These are phyloP conservation scores for Chloroceryle inda DNA, from an alignment of 2,797 vertebrate genomes.

Conservation along the genomic window DNA sequence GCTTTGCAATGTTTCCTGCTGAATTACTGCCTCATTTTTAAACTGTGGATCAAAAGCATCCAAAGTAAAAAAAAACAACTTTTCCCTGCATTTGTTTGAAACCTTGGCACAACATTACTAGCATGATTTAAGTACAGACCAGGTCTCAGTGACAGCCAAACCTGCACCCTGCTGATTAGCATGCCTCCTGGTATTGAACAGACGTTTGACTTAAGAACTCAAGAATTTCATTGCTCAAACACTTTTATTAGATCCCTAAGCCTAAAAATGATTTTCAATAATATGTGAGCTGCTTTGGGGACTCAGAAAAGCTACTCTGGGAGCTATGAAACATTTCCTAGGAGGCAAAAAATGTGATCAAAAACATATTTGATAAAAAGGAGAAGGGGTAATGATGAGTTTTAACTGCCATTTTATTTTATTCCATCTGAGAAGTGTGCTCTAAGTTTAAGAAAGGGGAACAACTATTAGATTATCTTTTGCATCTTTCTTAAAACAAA, in stretches of 20 bases:
- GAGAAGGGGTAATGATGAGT: constrained; percentile 55
- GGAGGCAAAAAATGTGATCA: constrained; percentile 69
- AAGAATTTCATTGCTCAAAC: neutral
- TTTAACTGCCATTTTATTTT: constrained; percentile 55
- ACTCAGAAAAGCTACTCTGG: constrained; percentile 62
- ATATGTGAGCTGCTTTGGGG: constrained; percentile 20
- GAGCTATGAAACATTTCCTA: constrained; percentile 70
- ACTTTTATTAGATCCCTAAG: neutral
- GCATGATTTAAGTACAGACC: neutral
- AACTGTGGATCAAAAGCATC: neutral
- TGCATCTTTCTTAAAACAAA: constrained; percentile 26
- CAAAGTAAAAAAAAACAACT: neutral
- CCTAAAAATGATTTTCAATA: neutral
- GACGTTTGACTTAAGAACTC: neutral
- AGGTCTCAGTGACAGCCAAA: neutral
- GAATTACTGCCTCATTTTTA: neutral
- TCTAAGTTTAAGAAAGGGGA: neutral
- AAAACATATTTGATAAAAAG: constrained; percentile 60
- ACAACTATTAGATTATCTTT: neutral
- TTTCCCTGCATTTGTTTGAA: neutral
- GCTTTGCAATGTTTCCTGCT: neutral
- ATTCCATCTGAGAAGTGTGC: neutral
- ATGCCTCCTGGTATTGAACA: neutral
- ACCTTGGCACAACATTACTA: neutral
- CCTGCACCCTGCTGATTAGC: neutral